Conservation (phyloP, 2,797 vertebrate species). For the Carcharodon carcharias region DNA sequence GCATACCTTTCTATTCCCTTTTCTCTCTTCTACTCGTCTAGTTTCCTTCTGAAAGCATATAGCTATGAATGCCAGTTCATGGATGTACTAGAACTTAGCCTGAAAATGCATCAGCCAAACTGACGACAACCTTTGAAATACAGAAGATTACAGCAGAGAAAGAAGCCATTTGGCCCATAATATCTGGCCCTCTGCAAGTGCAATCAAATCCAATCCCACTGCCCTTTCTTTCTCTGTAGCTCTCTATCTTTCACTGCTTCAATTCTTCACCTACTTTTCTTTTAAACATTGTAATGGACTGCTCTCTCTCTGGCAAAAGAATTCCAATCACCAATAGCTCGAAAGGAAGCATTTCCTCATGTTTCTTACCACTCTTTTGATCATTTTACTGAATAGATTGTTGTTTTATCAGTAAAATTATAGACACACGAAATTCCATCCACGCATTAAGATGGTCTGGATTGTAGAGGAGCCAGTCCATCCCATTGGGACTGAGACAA, state of each 20-base stretch:
- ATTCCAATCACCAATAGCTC: neutral
- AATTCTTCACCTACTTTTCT: neutral
- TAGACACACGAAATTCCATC: neutral
- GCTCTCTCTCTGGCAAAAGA: neutral
- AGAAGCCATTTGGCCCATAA: neutral
- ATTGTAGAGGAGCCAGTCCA: neutral
- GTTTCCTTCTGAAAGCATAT: neutral
- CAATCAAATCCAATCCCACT: neutral
- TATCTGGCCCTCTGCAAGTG: no score
- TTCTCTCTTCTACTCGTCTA: neutral
- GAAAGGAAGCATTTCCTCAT: neutral
- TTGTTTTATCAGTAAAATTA: neutral
- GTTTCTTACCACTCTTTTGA: neutral
- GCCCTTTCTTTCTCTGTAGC: neutral
- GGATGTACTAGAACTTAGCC: neutral
- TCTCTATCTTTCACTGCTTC: neutral
- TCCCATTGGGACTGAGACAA: neutral
- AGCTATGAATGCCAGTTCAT: neutral
- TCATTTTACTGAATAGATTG: neutral
- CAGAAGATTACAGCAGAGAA: neutral
- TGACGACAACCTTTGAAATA: neutral
- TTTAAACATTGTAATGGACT: neutral
- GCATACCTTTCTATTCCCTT: neutral
- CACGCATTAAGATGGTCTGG: neutral
- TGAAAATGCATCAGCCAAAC: neutral